These are phyloP conservation scores for Melinopterus prodromus DNA, from an alignment of 2,888 invertebrate species.

Conservation along the genomic window DNA sequence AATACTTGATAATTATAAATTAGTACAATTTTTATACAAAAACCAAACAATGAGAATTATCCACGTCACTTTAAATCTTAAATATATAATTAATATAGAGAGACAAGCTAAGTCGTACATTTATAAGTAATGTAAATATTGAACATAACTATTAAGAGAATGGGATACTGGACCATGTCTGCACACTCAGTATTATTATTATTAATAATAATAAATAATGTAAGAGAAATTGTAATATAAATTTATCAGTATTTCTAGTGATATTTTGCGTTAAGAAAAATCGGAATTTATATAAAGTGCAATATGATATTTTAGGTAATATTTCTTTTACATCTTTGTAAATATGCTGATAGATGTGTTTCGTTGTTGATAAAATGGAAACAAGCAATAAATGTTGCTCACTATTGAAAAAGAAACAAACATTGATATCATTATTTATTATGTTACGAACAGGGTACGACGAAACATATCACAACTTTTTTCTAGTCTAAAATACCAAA, in stretches of 20 bases:
- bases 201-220: constrained; percentile 27
- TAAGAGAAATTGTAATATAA: constrained; percentile 42
- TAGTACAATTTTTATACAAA: constrained; percentile 59
- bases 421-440: constrained; percentile 10
- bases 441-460: constrained; percentile 37
- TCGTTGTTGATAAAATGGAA: constrained; percentile 13
- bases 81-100: not conserved
- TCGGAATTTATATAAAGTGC: constrained; percentile 50
- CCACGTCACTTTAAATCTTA: constrained; percentile 46
- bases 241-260: constrained; percentile 59
- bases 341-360: constrained; percentile 17
- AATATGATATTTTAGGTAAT: constrained; percentile 59
- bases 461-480: constrained; percentile 33
- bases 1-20: constrained; percentile 48
- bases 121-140: constrained; percentile 29
- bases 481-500: constrained; percentile 15
- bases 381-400: constrained; percentile 28
- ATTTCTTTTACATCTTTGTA: constrained; percentile 35
- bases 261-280: constrained; percentile 46
- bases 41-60: constrained; percentile 40
- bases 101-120: not conserved
- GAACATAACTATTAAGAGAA: constrained; percentile 29
- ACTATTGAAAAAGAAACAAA: not conserved
- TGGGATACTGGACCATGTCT: constrained; percentile 14
- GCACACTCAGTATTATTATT: constrained; percentile 30